Evolutionary conservation across 2,797 vertebrate species (phyloP).

Genomic region (Poecile montanus): DNA sequence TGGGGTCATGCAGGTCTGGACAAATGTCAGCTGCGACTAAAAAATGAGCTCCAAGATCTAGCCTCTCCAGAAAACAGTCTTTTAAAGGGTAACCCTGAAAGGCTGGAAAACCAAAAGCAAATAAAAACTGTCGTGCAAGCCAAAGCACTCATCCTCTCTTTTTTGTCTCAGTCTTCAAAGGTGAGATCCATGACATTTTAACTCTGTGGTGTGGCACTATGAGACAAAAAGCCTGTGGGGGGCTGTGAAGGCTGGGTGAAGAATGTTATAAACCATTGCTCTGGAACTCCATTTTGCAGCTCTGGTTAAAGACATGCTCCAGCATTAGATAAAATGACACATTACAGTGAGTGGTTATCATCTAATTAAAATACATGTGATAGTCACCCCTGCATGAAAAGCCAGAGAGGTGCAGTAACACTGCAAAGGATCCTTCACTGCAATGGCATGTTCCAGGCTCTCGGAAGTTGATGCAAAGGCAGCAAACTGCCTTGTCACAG

Average conservation of each 20-base stretch:
- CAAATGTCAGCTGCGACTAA: background rate
- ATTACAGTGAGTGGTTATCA: background rate
- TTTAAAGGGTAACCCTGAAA: background rate
- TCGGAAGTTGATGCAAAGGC: background rate
- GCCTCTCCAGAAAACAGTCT: background rate
- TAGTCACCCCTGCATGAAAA: background rate
- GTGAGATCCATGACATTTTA: background rate
- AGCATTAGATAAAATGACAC: background rate
- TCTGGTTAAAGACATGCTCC: background rate
- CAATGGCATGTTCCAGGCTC: background rate
- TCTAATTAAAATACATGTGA: background rate
- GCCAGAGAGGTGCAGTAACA: background rate
- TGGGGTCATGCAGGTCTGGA: background rate
- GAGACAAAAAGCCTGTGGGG: background rate
- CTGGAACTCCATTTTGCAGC: background rate
- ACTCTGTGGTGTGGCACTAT: background rate
- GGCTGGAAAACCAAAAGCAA: background rate
- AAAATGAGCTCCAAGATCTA: background rate
- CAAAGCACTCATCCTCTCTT: background rate
- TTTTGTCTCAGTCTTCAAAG: background rate
- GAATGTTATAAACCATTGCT: background rate
- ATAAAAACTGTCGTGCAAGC: background rate
- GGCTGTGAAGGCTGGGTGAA: background rate
- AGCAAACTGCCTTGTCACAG: background rate
- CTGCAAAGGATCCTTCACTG: background rate